These are phyloP conservation scores for Pyrocephalus nanus DNA, from an alignment of 2,797 vertebrate genomes.

Conservation along the genomic window DNA sequence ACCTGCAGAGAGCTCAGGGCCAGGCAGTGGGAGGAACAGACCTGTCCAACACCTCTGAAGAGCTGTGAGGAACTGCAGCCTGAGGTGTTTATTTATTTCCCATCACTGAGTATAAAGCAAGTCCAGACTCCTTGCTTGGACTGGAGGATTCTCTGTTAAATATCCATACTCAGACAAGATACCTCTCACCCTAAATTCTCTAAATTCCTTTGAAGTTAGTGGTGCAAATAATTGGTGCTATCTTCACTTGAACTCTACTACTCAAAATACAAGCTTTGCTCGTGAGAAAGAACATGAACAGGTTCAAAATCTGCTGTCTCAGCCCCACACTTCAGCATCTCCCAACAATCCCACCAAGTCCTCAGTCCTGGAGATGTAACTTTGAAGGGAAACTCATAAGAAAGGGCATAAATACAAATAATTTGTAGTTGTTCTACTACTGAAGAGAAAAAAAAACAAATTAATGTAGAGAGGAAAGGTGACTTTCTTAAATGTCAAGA, in stretches of 20 bases:
- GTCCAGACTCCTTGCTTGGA: background rate
- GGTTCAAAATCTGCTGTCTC: background rate
- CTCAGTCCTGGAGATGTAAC: background rate
- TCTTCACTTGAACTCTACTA: background rate
- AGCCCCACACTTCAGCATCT: background rate
- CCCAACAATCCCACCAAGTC: background rate
- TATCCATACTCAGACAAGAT: background rate
- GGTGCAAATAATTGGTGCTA: background rate
- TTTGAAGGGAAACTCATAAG: background rate
- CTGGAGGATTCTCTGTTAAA: background rate
- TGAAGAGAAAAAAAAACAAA: slow-evolving; percentile 20
- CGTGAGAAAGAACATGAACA: background rate
- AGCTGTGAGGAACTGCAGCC: background rate
- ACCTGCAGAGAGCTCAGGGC: slow-evolving; percentile 15
- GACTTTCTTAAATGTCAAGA: slow-evolving; percentile 49
- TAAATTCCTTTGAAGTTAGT: background rate
- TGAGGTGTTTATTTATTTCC: background rate
- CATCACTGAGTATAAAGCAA: background rate
- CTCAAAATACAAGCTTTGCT: background rate
- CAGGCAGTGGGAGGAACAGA: background rate
- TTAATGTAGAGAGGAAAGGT: background rate
- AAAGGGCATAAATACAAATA: slow-evolving; percentile 5
- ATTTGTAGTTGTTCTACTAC: background rate
- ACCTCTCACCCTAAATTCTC: background rate
- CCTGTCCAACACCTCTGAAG: background rate